These are phyloP conservation scores for Coreoperca whiteheadi DNA, from an alignment of 2,113 vertebrate genomes.

Conservation along the genomic window DNA sequence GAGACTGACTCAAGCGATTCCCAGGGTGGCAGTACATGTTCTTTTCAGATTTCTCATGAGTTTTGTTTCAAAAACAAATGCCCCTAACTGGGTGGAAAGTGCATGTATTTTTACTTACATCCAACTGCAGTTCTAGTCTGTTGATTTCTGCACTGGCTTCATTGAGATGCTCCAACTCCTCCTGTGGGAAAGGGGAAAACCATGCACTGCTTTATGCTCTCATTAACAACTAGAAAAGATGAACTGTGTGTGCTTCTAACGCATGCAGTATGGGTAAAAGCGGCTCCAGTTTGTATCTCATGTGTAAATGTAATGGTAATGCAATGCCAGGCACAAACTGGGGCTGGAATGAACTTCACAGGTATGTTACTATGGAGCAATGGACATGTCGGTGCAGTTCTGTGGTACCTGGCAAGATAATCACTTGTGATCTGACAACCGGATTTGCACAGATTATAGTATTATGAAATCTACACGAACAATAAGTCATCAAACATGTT, in stretches of 20 bases:
- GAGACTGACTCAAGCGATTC: slow-evolving; percentile 12
- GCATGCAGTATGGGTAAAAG: background rate
- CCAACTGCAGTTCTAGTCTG: slow-evolving; percentile 90
- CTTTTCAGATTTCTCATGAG: slow-evolving; percentile 28
- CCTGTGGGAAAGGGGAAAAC: slow-evolving; percentile 73
- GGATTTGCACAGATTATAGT: slow-evolving; percentile 35
- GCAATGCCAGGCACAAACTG: no score
- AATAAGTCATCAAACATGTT: background rate
- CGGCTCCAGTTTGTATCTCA: background rate
- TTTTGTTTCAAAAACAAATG: slow-evolving; percentile 11
- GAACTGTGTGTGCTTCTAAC: background rate
- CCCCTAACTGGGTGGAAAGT: background rate
- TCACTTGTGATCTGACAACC: background rate
- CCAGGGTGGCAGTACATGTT: background rate
- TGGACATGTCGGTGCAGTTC: background rate
- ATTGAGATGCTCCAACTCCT: slow-evolving; percentile 94
- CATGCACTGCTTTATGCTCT: background rate
- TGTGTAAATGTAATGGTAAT: background rate
- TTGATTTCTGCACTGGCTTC: slow-evolving; percentile 96
- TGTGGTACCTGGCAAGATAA: background rate
- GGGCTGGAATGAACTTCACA: no score
- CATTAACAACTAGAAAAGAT: background rate
- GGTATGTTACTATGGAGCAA: background rate
- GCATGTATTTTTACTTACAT: slow-evolving; percentile 83
- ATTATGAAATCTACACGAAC: slow-evolving; percentile 3